A percentile compares a stretch with the other conserved stretches of the same genome.
Evolutionary conservation across 2,113 vertebrate species (phyloP).

Genomic region (Otis tarda): DNA sequence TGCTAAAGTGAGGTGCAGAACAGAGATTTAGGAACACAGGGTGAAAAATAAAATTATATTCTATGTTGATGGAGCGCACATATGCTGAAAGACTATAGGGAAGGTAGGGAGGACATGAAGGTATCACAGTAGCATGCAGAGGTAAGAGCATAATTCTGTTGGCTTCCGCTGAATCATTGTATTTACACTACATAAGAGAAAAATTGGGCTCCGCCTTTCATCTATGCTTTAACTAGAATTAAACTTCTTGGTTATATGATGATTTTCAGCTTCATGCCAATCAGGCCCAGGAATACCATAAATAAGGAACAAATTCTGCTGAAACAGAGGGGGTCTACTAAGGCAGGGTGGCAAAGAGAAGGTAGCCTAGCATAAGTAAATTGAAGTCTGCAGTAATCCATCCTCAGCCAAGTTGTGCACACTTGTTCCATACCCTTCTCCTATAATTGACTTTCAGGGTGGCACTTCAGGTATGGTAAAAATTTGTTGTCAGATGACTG

Average conservation of each 20-base stretch:
- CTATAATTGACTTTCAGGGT: background rate
- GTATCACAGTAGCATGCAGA: background rate
- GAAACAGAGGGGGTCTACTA: background rate
- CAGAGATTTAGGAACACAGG: background rate
- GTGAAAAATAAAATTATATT: background rate
- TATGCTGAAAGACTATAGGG: background rate
- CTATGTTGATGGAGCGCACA: background rate
- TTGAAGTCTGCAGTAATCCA: background rate
- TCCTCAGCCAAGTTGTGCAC: background rate
- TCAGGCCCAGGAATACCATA: background rate
- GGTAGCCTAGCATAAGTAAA: background rate
- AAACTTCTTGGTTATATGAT: background rate
- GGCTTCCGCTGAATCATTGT: background rate
- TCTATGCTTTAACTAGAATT: background rate
- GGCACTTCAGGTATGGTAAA: slow-evolving; percentile 16
- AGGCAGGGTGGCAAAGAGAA: background rate
- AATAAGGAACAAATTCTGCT: background rate
- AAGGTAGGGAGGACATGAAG: background rate
- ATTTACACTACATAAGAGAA: background rate
- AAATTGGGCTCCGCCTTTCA: background rate
- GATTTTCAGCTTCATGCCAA: background rate
- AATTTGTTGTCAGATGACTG: slow-evolving; percentile 16
- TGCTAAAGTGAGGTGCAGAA: background rate
- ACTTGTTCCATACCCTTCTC: background rate
- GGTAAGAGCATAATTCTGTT: background rate